These are phyloP conservation scores for Amphilophus citrinellus DNA, from an alignment of 2,113 vertebrate species.

Conservation along the genomic window DNA sequence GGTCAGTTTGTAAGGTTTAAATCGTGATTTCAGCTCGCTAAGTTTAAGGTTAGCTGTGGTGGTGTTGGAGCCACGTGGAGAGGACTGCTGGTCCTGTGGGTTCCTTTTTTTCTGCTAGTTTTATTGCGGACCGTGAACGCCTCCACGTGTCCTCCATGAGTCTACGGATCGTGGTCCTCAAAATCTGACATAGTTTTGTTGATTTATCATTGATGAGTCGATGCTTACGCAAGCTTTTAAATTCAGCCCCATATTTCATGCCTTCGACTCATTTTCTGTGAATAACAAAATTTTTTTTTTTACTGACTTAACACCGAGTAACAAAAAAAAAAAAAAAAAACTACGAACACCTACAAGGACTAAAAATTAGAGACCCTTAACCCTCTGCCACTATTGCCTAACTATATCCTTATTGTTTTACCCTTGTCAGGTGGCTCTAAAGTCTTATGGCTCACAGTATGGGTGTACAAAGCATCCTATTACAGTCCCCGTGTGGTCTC, in stretches of 20 bases:
- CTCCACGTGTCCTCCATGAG: background rate
- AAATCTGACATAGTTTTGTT: too few relatives aligned
- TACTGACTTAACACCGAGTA: background rate
- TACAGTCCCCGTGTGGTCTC: background rate
- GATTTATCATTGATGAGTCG: background rate
- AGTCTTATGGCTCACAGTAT: background rate
- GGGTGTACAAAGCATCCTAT: background rate
- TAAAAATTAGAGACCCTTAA: too few relatives aligned
- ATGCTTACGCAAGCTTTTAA: background rate
- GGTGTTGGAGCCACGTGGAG: conserved; percentile 47
- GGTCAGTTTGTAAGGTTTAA: background rate
- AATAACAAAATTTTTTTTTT: background rate
- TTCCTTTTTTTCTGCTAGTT: background rate
- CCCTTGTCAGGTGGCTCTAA: background rate
- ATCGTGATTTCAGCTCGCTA: background rate
- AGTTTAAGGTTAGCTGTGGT: background rate
- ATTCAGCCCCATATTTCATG: background rate
- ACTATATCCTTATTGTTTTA: background rate
- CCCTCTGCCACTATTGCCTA: too few relatives aligned
- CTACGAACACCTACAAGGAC: background rate
- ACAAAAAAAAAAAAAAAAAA: too few relatives aligned
- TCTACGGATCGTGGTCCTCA: too few relatives aligned
- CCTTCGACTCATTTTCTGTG: background rate
- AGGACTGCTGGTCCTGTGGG: background rate
- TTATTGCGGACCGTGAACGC: background rate